Percentiles rank a stretch among this genome's conserved stretches.
These are phyloP conservation scores for Xestia ashworthii DNA, from an alignment of 2,888 invertebrate genomes.

Conservation along the genomic window DNA sequence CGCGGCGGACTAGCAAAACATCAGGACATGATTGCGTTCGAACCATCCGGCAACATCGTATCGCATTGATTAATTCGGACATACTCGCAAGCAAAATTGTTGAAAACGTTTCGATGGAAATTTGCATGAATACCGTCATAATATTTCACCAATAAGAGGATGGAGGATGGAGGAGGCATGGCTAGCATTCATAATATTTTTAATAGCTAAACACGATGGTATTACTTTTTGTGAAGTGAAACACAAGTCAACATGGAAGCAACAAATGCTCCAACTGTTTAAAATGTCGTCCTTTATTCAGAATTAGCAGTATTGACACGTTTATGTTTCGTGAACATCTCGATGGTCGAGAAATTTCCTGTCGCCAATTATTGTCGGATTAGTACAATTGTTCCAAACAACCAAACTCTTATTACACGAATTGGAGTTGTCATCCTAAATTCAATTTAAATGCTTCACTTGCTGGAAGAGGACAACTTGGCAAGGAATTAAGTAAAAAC, in stretches of 20 bases:
- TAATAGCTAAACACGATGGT: constrained; percentile 1
- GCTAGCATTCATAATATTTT: constrained; percentile 8
- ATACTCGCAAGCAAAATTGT: constrained; percentile 2
- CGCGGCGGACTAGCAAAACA: constrained; percentile 49
- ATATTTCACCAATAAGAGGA: constrained; percentile 14
- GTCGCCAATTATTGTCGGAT: constrained; percentile 63
- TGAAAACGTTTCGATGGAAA: constrained; percentile 20
- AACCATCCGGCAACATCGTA: constrained; percentile 12
- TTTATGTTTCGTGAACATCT: constrained; percentile 49
- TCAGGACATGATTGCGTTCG: constrained; percentile 40
- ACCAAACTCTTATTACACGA: constrained; percentile 68
- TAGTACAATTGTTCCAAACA: constrained; percentile 68
- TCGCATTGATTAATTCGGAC: constrained; percentile 33
- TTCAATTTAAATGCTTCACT: constrained; percentile 70
- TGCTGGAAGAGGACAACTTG: constrained; percentile 70
- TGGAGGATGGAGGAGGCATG: constrained; percentile 19
- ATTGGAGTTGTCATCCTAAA: constrained; percentile 69
- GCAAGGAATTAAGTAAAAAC: constrained; percentile 75
- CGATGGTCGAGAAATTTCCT: constrained; percentile 54
- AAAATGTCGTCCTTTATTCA: constrained; percentile 35
- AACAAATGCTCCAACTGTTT: constrained; percentile 2
- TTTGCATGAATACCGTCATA: constrained; percentile 17
- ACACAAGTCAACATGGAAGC: constrained; percentile 1
- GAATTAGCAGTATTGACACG: constrained; percentile 45
- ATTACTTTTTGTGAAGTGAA: background rate